phyloP scores from a whole-genome alignment of 2,888 invertebrate species.

The Linnaemya tessellans region DNA sequence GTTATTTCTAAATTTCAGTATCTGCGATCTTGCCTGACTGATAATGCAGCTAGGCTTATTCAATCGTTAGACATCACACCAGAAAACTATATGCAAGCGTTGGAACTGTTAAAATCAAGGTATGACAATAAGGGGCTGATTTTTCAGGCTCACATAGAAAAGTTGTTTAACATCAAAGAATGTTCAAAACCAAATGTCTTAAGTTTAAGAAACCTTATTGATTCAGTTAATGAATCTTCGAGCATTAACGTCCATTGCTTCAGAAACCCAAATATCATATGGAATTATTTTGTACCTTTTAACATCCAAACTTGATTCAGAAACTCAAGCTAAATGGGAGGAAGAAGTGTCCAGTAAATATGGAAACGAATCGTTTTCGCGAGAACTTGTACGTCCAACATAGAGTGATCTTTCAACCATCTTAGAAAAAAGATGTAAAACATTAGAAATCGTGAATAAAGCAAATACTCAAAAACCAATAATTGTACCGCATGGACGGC shows the following conservation, averaged over 20 bases:
- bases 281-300: conserved; percentile 27
- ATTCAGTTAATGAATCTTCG: conserved; percentile 37
- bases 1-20: conserved; percentile 35
- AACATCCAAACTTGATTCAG: conserved; percentile 44
- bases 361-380: not conserved
- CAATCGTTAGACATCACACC: no score
- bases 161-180: no score
- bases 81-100: no score
- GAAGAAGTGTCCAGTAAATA: conserved; percentile 8
- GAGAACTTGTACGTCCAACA: not conserved
- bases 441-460: conserved; percentile 9
- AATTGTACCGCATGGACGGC: conserved; percentile 15
- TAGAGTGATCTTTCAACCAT: conserved; percentile 27
- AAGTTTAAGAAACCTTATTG: no score
- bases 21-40: conserved; percentile 22
- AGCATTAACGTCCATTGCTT: conserved; percentile 22
- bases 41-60: no score
- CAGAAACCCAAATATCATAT: conserved; percentile 31
- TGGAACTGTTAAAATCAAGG: no score
- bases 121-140: no score
- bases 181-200: no score
- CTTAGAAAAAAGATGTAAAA: conserved; percentile 35
- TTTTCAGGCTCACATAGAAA: no score
- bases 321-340: conserved; percentile 49
- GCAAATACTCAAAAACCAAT: not conserved